Base-by-base conservation (phyloP, 2,888 invertebrate genomes). In the Agrotis ipsilon region DNA sequence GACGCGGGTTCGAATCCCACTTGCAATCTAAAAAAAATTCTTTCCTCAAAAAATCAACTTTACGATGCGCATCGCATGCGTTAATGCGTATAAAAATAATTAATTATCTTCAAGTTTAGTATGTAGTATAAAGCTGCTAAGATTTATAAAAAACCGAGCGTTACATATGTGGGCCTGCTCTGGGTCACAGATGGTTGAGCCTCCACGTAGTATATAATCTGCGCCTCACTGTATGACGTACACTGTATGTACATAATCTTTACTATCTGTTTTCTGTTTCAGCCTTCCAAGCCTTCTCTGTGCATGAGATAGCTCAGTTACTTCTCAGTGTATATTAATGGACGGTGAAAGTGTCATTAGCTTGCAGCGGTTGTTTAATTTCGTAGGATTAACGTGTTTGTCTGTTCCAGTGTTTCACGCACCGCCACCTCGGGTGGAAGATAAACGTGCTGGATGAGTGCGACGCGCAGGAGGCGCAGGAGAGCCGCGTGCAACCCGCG, bases 361-460 rank as follows among this genome's bases (percentile, higher is more conserved):
- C 79, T 80, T 73, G 32, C 66, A 66, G 49, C 16, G 24, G 60
- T 52, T 61, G 21, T 62, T 18, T n/a, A 49, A 21, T 52, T 54
- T 45, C 43, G 39, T 3, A 13, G 9, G 46, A 52, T 19, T 85
- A 68, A 85, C 24, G 13, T 62, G 27, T 18, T 66, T 62, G 73
- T 83, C 74, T 82, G 67, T 96, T 96, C 71, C 96, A 99, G 98
- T 99, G 99, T 92, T 99, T 98, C 96, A 98, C 98, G 6, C 99
- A 99, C 92, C 98, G 99, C 78, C 97, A 99, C 91, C 97, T 99
- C 88, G 99, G 99, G 61, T 99, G 99, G 98, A 99, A 98, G 95
- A 99, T 99, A 86, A 98, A 98, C 92, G 98, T 99, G 1, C 96
- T 98, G 80, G 99, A 99, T 91, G 96, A 97, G 58, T 99, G 98